These are phyloP conservation scores for Actias luna DNA, from an alignment of 2,888 invertebrate genomes.

Conservation along the genomic window DNA sequence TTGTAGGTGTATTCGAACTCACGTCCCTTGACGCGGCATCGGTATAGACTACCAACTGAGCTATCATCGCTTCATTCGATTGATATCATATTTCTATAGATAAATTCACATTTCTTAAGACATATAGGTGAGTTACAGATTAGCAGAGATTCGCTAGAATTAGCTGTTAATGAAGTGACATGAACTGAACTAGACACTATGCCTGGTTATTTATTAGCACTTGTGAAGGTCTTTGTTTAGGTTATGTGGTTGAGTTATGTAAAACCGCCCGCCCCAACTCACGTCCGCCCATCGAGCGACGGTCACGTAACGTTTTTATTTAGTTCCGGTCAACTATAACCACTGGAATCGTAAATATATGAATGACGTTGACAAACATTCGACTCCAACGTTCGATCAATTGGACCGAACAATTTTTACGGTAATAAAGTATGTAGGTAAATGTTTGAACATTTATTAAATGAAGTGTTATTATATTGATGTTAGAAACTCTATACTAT, in stretches of 20 bases:
- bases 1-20: no score
- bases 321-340: constrained; percentile 33
- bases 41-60: no score
- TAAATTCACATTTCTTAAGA: no score
- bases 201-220: not conserved
- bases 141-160: no score
- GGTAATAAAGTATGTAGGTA: not conserved
- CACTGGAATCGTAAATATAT: constrained; percentile 19
- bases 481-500: no score
- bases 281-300: not conserved
- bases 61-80: no score
- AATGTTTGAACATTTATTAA: not conserved
- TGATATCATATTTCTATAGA: no score
- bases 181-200: not conserved
- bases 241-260: not conserved
- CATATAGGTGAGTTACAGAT: no score
- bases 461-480: no score
- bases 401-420: not conserved
- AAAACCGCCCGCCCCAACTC: not conserved
- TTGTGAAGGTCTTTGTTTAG: not conserved
- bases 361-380: constrained; percentile 6
- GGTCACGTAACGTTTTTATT: constrained; percentile 45
- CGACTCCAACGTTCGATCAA: constrained; percentile 22
- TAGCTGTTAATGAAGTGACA: not conserved
- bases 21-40: no score